Percentiles rank a stretch among this genome's conserved stretches.
Evolutionary conservation across 2,113 vertebrate species (phyloP).

Genomic region (Istiophorus platypterus): DNA sequence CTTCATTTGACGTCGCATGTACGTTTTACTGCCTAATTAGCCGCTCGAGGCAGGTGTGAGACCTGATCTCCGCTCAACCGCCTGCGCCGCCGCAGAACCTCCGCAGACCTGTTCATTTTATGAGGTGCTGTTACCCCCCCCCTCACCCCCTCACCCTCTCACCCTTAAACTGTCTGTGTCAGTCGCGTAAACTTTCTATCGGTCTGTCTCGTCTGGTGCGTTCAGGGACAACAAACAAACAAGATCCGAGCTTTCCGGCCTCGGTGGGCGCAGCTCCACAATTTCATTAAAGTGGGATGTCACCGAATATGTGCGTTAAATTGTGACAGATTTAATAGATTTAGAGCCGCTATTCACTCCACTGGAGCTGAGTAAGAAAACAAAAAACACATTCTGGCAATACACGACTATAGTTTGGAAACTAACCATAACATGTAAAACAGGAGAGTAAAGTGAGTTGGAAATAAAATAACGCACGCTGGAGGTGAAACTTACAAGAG

Average conservation of each 20-base stretch:
- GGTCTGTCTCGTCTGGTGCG: conserved; percentile 44
- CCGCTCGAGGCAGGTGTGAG: conserved; percentile 33
- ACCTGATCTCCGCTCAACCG: neutral
- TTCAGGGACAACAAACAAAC: conserved; percentile 48
- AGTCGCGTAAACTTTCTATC: conserved; percentile 55
- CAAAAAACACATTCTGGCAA: neutral
- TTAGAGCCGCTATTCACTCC: neutral
- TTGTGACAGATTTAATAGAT: no score
- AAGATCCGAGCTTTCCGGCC: neutral
- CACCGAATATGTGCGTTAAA: neutral
- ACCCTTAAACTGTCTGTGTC: conserved; percentile 38
- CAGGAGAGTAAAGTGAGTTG: neutral
- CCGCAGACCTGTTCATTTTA: conserved; percentile 38
- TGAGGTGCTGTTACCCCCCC: neutral
- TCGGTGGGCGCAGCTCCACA: neutral
- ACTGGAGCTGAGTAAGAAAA: neutral
- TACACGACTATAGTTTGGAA: neutral
- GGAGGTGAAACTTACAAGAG: neutral
- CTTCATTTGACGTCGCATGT: neutral
- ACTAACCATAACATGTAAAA: neutral
- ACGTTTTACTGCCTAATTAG: neutral
- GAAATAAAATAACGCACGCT: neutral
- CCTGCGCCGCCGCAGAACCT: conserved; percentile 21
- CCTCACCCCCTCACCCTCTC: neutral
- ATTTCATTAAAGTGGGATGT: neutral